Evolutionary conservation across 2,888 invertebrate genomes (phyloP).

Genomic region (Leucozona laternaria): DNA sequence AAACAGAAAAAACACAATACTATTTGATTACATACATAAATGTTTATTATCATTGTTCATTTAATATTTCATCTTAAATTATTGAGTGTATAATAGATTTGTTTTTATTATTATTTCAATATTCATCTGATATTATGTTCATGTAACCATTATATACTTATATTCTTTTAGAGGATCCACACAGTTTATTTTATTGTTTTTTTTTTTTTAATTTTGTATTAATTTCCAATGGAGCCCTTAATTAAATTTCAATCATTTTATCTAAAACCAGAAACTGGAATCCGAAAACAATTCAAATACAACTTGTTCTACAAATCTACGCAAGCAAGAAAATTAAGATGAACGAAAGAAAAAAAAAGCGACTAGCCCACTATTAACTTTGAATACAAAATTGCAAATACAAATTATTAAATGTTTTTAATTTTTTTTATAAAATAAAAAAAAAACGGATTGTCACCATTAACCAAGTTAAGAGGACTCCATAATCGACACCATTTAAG

Average conservation of each 20-base stretch:
- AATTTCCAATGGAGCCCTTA: slow-evolving; percentile 62
- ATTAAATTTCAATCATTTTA: slow-evolving; percentile 15
- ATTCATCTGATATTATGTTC: slow-evolving; percentile 56
- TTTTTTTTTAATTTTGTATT: slow-evolving; percentile 1
- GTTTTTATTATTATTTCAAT: slow-evolving; percentile 48
- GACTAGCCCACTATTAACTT: slow-evolving; percentile 38
- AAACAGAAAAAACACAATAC: background rate
- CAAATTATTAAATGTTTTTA: background rate
- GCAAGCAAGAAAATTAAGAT: slow-evolving; percentile 44
- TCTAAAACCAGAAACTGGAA: slow-evolving; percentile 8
- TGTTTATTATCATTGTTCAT: slow-evolving; percentile 76
- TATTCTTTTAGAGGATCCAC: slow-evolving; percentile 65
- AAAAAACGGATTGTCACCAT: slow-evolving; percentile 28
- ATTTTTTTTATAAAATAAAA: slow-evolving; percentile 1
- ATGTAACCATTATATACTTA: slow-evolving; percentile 53
- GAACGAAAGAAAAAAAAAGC: slow-evolving; percentile 7
- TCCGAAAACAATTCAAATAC: slow-evolving; percentile 27
- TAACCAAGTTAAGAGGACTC: slow-evolving; percentile 63
- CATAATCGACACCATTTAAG: slow-evolving; percentile 31
- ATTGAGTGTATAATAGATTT: slow-evolving; percentile 71
- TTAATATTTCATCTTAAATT: slow-evolving; percentile 69
- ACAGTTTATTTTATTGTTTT: slow-evolving; percentile 23
- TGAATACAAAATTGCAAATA: slow-evolving; percentile 3
- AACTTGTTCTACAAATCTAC: slow-evolving; percentile 62
- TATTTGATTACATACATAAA: slow-evolving; percentile 76